Base-by-base conservation (phyloP, 2,888 invertebrate species). In the Athetis lepigone region DNA sequence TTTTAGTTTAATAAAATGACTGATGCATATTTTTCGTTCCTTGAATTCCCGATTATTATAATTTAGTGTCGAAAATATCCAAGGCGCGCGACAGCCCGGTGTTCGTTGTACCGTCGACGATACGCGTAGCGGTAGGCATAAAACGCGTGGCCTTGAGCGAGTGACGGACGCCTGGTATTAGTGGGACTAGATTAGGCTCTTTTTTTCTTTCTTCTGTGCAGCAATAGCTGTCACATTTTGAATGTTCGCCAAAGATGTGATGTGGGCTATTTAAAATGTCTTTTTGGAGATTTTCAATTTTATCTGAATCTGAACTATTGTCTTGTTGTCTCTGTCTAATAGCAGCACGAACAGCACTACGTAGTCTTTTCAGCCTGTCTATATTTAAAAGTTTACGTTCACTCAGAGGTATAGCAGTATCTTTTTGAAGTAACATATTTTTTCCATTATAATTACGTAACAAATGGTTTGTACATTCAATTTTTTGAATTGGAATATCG, bases 241-340 rank as follows among this genome's bases (percentile, higher is more conserved):
- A n/a, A 50, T 70, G 66, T 2, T 49, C 37, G 2, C 63, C 62
- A 63, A 63, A 67, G 13, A 67, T 54, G 29, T 64, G 64, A 8
- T 4, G 59, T 27, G 69, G 52, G 13, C 54, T 61, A 43, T 64
- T 59, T 3, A 33, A 1, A 55, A 64, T 59, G 1, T 64, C 45
- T 36, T 37, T 64, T 61, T 70, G 69, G 0, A 61, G 57, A 6
- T 51, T 70, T 37, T 61, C 36, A 9, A 66, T 65, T 54, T 70
- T 55, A 27, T 3, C 5, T 2, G 25, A 39, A 8, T 16, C 2
- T 13, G 54, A 16, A 18, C 46, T 1, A 18, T 21, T 4, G 4
- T 19, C 9, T 4, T 19, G 40, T 27, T 27, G 55, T n/a, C 45
- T 51, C 5, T 39, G 4, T 40, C n/a, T n/a, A 27, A 52, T 27